Evolutionary conservation across 2,113 vertebrate genomes (phyloP).

Genomic region (Eulemur rufifrons): DNA sequence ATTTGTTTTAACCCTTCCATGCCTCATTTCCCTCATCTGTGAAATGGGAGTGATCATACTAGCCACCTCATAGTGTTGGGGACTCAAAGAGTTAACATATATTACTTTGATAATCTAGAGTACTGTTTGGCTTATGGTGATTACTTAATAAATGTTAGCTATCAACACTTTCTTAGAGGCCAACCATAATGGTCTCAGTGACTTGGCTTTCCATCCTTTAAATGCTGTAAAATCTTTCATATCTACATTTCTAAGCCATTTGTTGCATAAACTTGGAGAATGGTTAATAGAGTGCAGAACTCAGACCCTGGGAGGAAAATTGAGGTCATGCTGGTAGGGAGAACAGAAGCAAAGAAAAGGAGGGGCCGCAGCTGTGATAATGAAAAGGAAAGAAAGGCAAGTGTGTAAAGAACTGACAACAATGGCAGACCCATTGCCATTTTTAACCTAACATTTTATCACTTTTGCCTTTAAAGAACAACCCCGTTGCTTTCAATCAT

Average conservation of each 20-base stretch:
- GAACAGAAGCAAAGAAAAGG: not conserved
- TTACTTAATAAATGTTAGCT: not conserved
- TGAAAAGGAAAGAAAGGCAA: not conserved
- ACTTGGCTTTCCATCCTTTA: not conserved
- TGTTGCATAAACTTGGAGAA: not conserved
- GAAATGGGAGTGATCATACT: not conserved
- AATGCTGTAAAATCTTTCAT: not conserved
- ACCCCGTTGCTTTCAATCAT: slow-evolving; percentile 40
- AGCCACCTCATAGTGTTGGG: not conserved
- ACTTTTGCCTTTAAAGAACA: slow-evolving; percentile 50
- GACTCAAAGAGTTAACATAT: not conserved
- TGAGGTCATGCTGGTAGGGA: not conserved
- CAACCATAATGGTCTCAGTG: not conserved
- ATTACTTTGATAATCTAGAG: not conserved
- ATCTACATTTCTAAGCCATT: not conserved
- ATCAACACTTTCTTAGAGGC: not conserved
- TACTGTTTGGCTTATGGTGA: not conserved
- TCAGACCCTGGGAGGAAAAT: not conserved
- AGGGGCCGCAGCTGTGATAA: not conserved
- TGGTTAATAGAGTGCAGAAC: not conserved
- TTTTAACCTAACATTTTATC: slow-evolving; percentile 58
- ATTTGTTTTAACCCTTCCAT: not conserved
- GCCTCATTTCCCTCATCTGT: not conserved
- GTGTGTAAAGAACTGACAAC: not conserved
- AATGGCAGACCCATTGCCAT: slow-evolving; percentile 1